Percentiles rank a stretch among this genome's conserved stretches.
These are phyloP conservation scores for Parauchenoglanis punctatus DNA, from an alignment of 2,797 vertebrate genomes.

Conservation along the genomic window DNA sequence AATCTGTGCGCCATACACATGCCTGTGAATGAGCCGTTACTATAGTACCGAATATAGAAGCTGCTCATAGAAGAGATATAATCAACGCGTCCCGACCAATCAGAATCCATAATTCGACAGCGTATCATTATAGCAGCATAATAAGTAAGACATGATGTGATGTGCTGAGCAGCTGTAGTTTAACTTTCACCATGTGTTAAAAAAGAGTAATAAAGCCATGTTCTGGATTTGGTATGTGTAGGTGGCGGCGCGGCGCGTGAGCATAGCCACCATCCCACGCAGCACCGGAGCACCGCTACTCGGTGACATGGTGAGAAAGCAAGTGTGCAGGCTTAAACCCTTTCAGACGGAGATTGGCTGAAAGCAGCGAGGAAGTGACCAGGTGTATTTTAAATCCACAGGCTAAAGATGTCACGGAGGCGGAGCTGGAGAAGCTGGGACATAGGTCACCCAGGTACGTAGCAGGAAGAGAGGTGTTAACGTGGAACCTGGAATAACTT, in stretches of 20 bases:
- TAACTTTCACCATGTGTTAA: background rate
- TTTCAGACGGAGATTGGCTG: background rate
- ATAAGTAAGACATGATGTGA: background rate
- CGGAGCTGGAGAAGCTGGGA: slow-evolving; percentile 77
- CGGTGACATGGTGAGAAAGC: slow-evolving; percentile 78
- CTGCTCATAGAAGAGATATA: background rate
- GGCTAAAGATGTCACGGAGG: slow-evolving; percentile 75
- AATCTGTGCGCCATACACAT: background rate
- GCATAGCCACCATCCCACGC: slow-evolving; percentile 83
- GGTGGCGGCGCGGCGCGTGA: slow-evolving; percentile 83
- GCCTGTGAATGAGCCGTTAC: background rate
- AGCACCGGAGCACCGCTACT: slow-evolving; percentile 71
- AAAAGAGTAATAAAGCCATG: no score
- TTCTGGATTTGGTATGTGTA: slow-evolving; percentile 48
- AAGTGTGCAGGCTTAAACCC: background rate
- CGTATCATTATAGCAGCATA: background rate
- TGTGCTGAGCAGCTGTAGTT: no score
- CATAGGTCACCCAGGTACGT: slow-evolving; percentile 87
- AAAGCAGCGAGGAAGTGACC: background rate
- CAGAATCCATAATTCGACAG: no score
- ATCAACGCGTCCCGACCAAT: background rate
- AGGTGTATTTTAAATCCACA: slow-evolving; percentile 54
- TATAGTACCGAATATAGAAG: background rate
- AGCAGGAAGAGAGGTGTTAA: background rate
- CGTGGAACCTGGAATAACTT: background rate